Percentiles rank a stretch among this genome's conserved stretches.
Conservation (phyloP, 2,888 invertebrate genomes). For the Tipula unca region DNA sequence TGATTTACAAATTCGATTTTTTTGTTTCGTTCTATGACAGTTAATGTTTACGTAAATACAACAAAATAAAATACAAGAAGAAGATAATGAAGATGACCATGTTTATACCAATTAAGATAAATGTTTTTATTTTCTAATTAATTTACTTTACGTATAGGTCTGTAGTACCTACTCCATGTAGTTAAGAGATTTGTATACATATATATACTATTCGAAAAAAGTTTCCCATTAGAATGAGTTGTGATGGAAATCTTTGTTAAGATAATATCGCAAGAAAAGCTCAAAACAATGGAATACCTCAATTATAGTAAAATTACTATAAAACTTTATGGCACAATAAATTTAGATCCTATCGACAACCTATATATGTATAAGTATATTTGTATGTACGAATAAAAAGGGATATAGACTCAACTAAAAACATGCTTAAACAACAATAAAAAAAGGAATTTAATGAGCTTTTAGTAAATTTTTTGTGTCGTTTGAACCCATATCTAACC, state of each 20-base stretch:
- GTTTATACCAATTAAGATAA: slow-evolving; percentile 4
- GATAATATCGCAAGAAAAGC: background rate
- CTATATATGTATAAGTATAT: too few relatives aligned
- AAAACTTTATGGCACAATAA: background rate
- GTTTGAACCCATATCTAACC: background rate
- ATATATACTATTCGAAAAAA: background rate
- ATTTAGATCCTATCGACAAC: background rate
- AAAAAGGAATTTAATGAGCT: background rate
- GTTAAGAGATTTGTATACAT: background rate
- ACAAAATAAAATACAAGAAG: background rate
- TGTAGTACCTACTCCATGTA: background rate
- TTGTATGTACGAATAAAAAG: too few relatives aligned
- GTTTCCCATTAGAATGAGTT: background rate
- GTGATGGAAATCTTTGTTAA: background rate
- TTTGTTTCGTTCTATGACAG: too few relatives aligned
- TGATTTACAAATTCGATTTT: background rate
- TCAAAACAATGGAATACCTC: background rate
- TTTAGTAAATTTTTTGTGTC: background rate
- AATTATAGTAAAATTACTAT: background rate
- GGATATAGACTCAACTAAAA: background rate
- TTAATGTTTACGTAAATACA: too few relatives aligned
- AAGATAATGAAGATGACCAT: background rate
- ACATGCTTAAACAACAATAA: background rate
- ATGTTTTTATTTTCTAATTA: background rate
- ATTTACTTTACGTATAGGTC: background rate